phyloP scores from a whole-genome alignment of 2,888 invertebrate species.

The Mythimna ferrago region DNA sequence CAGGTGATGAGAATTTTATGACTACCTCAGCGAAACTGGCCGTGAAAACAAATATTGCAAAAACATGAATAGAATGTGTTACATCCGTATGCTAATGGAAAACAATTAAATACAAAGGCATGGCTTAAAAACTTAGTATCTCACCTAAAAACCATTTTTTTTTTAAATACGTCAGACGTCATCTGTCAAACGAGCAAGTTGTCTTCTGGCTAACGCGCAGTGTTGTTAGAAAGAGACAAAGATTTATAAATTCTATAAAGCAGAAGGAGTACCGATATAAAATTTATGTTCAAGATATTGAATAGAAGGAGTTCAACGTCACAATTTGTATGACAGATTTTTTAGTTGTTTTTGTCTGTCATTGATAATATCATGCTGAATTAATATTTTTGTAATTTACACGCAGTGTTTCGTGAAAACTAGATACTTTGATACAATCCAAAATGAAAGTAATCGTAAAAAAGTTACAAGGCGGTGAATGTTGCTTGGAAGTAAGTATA shows the following conservation, averaged over 20 bases:
- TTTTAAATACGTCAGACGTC: background rate
- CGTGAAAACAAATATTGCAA: no score
- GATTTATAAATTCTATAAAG: background rate
- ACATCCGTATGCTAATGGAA: no score
- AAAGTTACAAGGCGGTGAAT: conserved; percentile 93
- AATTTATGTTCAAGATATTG: conserved; percentile 8
- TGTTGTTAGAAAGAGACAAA: conserved; percentile 24
- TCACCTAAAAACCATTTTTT: no score
- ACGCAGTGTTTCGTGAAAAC: conserved; percentile 51
- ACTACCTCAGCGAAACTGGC: no score
- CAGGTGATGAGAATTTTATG: no score
- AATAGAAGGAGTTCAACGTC: background rate
- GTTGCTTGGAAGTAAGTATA: conserved; percentile 91
- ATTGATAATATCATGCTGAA: conserved; percentile 60
- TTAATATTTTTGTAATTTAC: conserved; percentile 63
- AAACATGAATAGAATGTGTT: no score
- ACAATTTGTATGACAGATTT: conserved; percentile 30
- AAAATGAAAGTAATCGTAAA: conserved; percentile 94
- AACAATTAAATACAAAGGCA: no score
- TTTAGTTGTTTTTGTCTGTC: conserved; percentile 59
- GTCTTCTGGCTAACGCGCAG: background rate
- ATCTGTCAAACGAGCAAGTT: background rate
- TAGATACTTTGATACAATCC: conserved; percentile 44
- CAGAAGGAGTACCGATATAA: conserved; percentile 8
- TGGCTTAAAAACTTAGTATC: no score